Percentiles rank a stretch among this genome's conserved stretches.
Conservation (phyloP, 2,888 invertebrate species). For the Athalia circularis region DNA sequence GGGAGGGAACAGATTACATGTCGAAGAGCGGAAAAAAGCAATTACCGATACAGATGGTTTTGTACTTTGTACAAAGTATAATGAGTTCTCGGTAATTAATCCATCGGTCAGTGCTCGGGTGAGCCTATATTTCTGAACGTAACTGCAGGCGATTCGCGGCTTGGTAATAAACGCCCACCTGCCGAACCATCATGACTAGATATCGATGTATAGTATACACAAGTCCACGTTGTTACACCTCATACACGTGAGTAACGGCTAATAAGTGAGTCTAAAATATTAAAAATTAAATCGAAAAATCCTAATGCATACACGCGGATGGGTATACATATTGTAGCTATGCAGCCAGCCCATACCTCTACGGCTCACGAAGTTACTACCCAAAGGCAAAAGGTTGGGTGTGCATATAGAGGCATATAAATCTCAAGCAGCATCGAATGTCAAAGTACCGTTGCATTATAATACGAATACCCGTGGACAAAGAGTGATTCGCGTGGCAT, state of each 20-base stretch:
- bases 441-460: slow-evolving; percentile 32
- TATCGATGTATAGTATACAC: background rate
- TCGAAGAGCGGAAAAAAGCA: slow-evolving; percentile 42
- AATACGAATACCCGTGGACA: slow-evolving; percentile 7
- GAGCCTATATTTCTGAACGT: slow-evolving; percentile 32
- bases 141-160: slow-evolving; percentile 42
- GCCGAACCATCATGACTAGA: slow-evolving; percentile 27
- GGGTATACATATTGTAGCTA: background rate
- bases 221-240: background rate
- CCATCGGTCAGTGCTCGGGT: slow-evolving; percentile 42
- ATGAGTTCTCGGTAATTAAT: slow-evolving; percentile 42
- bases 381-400: background rate
- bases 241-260: background rate
- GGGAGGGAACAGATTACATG: slow-evolving; percentile 20
- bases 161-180: slow-evolving; percentile 41
- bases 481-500: slow-evolving; percentile 42
- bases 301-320: slow-evolving; percentile 4
- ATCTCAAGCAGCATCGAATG: slow-evolving; percentile 33
- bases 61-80: slow-evolving; percentile 42
- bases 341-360: background rate
- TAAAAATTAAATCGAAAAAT: slow-evolving; percentile 38
- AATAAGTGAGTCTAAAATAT: slow-evolving; percentile 36
- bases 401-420: slow-evolving; percentile 12
- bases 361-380: too few species aligned
- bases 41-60: slow-evolving; percentile 42